These are phyloP conservation scores for Camelus bactrianus DNA, from an alignment of 2,113 vertebrate species.

Conservation along the genomic window DNA sequence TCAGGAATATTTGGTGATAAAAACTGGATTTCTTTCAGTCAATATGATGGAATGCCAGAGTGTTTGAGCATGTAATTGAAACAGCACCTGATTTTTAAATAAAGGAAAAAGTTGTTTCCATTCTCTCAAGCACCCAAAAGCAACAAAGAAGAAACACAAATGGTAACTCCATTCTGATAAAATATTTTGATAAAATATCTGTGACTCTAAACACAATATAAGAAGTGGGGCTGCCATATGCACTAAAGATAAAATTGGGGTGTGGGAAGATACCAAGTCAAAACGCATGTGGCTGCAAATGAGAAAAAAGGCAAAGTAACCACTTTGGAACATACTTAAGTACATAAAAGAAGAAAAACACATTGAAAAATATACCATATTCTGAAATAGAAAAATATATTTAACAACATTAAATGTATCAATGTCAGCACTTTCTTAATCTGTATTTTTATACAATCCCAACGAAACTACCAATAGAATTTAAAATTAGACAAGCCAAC, in stretches of 20 bases:
- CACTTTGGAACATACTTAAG: neutral
- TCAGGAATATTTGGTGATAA: neutral
- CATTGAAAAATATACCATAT: neutral
- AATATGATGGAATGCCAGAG: neutral
- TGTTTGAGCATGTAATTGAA: neutral
- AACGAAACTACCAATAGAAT: neutral
- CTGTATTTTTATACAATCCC: neutral
- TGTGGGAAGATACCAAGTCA: neutral
- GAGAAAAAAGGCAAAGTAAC: neutral
- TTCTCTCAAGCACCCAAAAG: neutral
- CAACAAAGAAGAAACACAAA: neutral
- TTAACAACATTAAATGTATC: too few species aligned
- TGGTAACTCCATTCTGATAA: neutral
- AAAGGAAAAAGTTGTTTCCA: neutral
- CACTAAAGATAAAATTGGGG: neutral
- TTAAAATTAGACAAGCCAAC: neutral
- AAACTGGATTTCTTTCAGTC: neutral
- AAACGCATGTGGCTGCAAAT: neutral
- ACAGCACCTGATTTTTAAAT: neutral
- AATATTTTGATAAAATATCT: neutral
- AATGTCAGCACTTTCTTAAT: neutral
- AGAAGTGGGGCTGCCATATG: neutral
- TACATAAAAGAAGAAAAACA: neutral
- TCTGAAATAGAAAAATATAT: constrained; percentile 26
- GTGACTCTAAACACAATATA: neutral